These are phyloP conservation scores for Agrochola litura DNA, from an alignment of 2,888 invertebrate species.

Conservation along the genomic window DNA sequence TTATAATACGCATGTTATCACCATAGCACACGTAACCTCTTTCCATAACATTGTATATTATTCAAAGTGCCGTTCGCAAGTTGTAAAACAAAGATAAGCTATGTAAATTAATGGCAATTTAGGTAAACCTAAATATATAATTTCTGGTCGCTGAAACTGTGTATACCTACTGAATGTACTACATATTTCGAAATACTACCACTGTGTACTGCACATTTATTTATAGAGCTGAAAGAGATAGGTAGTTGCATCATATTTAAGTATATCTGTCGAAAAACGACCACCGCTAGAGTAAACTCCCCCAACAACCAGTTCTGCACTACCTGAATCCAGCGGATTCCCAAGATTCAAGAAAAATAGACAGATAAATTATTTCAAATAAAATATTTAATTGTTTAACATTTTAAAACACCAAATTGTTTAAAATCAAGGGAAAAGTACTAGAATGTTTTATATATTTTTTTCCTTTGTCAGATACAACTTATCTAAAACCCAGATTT, in stretches of 20 bases:
- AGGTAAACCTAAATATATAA: neutral
- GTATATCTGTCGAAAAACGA: neutral
- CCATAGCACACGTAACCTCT: neutral
- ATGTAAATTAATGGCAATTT: conserved; percentile 3
- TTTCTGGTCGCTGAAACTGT: neutral
- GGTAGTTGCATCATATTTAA: neutral
- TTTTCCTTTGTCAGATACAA: no score
- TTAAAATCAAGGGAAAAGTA: no score
- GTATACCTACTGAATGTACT: neutral
- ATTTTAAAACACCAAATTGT: no score
- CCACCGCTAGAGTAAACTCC: no score
- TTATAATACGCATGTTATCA: conserved; percentile 2
- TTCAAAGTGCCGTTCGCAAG: neutral
- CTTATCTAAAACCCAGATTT: neutral
- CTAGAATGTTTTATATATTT: no score
- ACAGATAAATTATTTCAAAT: no score
- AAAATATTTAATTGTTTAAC: no score
- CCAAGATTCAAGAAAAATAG: no score
- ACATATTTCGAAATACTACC: neutral
- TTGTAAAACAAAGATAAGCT: conserved; percentile 42
- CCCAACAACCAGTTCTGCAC: no score
- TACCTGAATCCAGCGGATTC: no score
- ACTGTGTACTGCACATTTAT: neutral
- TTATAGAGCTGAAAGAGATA: neutral
- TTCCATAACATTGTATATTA: conserved; percentile 33